phyloP scores from a whole-genome alignment of 2,113 vertebrate species.

The Notarius lentiginosus region DNA sequence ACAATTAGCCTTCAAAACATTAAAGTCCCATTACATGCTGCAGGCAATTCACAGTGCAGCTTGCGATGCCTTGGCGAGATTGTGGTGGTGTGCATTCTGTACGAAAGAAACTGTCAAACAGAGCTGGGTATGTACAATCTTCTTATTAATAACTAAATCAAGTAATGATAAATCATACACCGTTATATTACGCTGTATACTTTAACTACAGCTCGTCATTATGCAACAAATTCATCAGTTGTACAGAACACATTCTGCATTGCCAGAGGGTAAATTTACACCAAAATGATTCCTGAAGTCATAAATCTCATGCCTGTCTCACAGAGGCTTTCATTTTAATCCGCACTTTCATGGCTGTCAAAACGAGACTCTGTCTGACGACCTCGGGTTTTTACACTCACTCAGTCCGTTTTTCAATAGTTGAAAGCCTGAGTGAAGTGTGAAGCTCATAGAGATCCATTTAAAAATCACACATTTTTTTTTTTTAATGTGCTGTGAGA shows the following conservation, averaged over 20 bases:
- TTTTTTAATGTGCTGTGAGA: background rate
- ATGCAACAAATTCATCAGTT: background rate
- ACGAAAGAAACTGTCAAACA: background rate
- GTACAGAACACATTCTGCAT: background rate
- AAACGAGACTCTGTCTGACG: background rate
- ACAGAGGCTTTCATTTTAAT: background rate
- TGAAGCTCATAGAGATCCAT: background rate
- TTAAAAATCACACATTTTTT: background rate
- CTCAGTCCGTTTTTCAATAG: background rate
- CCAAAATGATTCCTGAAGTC: background rate
- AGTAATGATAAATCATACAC: background rate
- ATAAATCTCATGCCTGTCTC: background rate
- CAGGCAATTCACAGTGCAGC: background rate
- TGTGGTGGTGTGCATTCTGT: background rate
- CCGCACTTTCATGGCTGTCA: background rate
- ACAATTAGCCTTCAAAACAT: conserved; percentile 14
- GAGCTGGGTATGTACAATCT: background rate
- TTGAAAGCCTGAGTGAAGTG: background rate
- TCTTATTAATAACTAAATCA: background rate
- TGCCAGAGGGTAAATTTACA: background rate
- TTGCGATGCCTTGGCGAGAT: background rate
- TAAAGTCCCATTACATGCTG: conserved; percentile 5
- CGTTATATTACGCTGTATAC: background rate
- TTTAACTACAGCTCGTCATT: background rate
- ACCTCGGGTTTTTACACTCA: background rate